phyloP scores from a whole-genome alignment of 2,113 vertebrate species.

The Melospiza georgiana region DNA sequence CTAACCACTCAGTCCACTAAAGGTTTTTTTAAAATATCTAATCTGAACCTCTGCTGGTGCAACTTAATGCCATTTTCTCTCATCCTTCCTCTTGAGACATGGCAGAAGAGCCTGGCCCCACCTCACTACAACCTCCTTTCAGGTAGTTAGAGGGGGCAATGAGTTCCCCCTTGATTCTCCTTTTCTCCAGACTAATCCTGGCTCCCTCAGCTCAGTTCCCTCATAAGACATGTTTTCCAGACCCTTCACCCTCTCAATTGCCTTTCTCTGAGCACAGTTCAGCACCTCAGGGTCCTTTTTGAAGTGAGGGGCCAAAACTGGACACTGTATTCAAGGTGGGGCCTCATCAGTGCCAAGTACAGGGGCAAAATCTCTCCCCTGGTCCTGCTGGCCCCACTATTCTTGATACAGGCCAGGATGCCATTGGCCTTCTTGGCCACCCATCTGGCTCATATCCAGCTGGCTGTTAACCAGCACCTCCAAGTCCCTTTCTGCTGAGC shows the following conservation, averaged over 20 bases:
- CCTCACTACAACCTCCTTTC: not conserved
- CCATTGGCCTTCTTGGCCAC: not conserved
- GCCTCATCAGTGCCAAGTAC: accelerated
- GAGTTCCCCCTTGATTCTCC: not conserved
- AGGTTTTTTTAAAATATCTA: not conserved
- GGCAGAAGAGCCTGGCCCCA: not conserved
- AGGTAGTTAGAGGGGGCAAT: not conserved
- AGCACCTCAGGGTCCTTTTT: not conserved
- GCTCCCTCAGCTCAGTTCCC: not conserved
- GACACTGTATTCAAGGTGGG: not conserved
- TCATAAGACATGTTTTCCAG: not conserved
- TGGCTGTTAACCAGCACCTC: not conserved
- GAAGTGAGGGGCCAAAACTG: not conserved
- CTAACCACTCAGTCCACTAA: not conserved
- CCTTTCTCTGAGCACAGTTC: not conserved
- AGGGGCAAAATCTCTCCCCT: not conserved
- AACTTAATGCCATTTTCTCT: not conserved
- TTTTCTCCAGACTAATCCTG: not conserved
- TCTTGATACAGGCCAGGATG: not conserved
- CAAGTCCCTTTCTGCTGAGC: not conserved
- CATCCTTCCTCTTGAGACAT: not conserved
- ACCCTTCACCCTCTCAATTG: not conserved
- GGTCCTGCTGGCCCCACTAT: not conserved
- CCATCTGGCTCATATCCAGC: not conserved
- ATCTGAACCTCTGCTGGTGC: not conserved